Conservation (phyloP, 2,113 vertebrate genomes). For the Dipodomys ordii region DNA sequence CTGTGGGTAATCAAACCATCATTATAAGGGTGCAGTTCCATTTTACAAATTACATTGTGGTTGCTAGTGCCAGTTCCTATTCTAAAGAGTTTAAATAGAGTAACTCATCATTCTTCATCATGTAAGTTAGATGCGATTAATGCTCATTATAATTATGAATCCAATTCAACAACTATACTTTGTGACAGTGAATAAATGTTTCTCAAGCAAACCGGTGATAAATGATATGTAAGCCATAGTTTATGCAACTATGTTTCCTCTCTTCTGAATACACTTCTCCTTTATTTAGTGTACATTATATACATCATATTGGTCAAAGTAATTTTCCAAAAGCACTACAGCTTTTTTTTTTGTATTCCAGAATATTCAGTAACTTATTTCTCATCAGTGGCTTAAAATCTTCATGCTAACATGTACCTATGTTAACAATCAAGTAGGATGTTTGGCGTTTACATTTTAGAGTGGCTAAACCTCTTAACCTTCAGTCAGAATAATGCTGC, state of each 20-base stretch:
- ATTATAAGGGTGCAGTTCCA: background rate
- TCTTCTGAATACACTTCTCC: background rate
- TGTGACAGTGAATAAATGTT: background rate
- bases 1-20: background rate
- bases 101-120: background rate
- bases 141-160: background rate
- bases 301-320: background rate
- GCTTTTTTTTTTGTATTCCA: background rate
- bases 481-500: background rate
- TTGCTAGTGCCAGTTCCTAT: background rate
- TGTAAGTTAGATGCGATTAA: background rate
- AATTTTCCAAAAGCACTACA: background rate
- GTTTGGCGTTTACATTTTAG: background rate
- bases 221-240: background rate
- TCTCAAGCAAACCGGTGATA: background rate
- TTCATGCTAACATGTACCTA: background rate
- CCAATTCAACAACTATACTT: background rate
- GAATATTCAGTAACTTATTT: background rate
- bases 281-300: background rate
- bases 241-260: background rate
- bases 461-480: background rate
- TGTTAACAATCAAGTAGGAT: background rate
- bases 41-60: background rate
- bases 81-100: background rate
- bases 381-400: background rate